Evolutionary conservation across 2,113 vertebrate genomes (phyloP), one percentile per base, ranked within the genome.

Genomic region (Ammodytes marinus): DNA sequence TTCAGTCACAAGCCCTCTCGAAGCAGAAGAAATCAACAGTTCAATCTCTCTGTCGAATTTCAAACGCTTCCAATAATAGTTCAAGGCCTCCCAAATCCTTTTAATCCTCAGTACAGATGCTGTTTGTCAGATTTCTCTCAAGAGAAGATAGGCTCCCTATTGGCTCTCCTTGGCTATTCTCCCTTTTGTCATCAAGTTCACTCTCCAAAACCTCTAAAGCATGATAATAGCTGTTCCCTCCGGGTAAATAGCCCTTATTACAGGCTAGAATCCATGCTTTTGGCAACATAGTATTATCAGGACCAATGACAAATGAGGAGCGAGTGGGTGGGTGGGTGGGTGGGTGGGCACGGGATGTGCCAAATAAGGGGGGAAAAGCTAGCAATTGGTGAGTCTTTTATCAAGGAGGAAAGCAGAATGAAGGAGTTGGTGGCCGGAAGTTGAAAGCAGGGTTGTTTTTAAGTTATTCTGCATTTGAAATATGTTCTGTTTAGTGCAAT

Each of bases 231-330:
- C 74, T 64, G 61, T 82, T 89, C 80, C 47, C 84, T 65, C 55
- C 1, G 67, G 86, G 82, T 82, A 89, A 91, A 93, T 91, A 92
- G 82, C 89, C 84, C 80, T 81, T 82, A 88, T 93, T 91, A 87
- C 53, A 70, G 47, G 71, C 67, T 77, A 54, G 67, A 81, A 17
- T 15, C 84, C 66, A 10, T 77, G 77, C 78, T 63, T 84, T 67
- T 83, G 89, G 91, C 90, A 92, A 19, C 69, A 6, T 63, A 37
- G 78, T 72, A 87, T 93, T 92, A 92, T 78, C 88, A 53, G 73
- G 63, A 52, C 57, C 46, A 78, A 27, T 79, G 73, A 63, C 73
- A 78, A 86, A 80, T 17, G 27, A 12, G 37, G 73, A 45, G 65
- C 6, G 15, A 53, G 66, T 47, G 37, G 50, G 50, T 17, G 11